These are phyloP conservation scores for Aphelinus certus DNA, from an alignment of 1,140 invertebrate genomes.

Conservation along the genomic window DNA sequence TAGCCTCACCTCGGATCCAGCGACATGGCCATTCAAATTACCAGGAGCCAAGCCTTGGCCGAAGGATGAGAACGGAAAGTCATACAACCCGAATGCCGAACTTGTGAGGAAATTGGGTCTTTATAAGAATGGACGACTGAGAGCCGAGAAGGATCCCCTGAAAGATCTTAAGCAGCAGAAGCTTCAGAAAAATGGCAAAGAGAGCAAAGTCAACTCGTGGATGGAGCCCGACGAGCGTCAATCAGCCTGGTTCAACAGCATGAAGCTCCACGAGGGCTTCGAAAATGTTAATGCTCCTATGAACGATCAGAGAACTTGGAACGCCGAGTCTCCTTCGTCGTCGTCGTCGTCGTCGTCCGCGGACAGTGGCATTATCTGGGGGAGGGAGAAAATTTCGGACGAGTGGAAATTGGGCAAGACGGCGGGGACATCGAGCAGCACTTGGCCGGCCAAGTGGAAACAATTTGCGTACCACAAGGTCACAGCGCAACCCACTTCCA, in stretches of 20 bases:
- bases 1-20: slow-evolving; percentile 58
- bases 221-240: slow-evolving; percentile 11
- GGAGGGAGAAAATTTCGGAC: slow-evolving; percentile 46
- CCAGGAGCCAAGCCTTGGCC: slow-evolving; percentile 59
- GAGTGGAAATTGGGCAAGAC: slow-evolving; percentile 49
- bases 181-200: slow-evolving; percentile 30
- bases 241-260: slow-evolving; percentile 37
- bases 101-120: slow-evolving; percentile 55
- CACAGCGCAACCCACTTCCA: slow-evolving; percentile 50
- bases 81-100: slow-evolving; percentile 60
- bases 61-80: slow-evolving; percentile 58
- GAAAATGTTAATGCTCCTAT: background rate
- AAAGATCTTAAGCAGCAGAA: slow-evolving; percentile 27
- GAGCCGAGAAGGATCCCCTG: slow-evolving; percentile 27
- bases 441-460: slow-evolving; percentile 53
- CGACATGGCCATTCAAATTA: slow-evolving; percentile 59
- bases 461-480: slow-evolving; percentile 61
- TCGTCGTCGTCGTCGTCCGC: slow-evolving; percentile 7
- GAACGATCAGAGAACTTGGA: slow-evolving; percentile 32
- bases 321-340: background rate
- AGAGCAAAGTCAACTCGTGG: background rate
- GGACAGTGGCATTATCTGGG: slow-evolving; percentile 42
- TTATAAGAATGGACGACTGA: slow-evolving; percentile 48
- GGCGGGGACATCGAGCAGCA: slow-evolving; percentile 37
- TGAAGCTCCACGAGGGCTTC: slow-evolving; percentile 41